phyloP scores from a whole-genome alignment of 64 coral and sea anemone species.

The Pocillopora damicornis region DNA sequence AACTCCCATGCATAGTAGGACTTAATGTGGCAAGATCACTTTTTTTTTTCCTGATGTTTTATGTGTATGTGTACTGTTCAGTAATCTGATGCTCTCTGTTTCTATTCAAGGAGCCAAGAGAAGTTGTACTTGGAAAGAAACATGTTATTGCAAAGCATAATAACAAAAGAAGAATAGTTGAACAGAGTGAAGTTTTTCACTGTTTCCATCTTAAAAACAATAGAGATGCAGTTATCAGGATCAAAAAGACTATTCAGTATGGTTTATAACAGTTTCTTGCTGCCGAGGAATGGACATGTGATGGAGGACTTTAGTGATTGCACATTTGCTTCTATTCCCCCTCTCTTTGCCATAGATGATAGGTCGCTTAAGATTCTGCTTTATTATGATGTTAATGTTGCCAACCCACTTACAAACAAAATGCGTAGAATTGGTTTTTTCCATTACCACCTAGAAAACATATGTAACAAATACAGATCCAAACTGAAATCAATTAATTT shows the following conservation, averaged over 20 bases:
- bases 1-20: background rate
- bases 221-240: background rate
- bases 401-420: conserved; percentile 30
- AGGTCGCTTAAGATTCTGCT: conserved; percentile 17
- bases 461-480: conserved; percentile 1
- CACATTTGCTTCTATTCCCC: conserved; percentile 7
- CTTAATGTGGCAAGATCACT: background rate
- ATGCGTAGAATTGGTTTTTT: conserved; percentile 15
- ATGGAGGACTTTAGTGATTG: conserved; percentile 28
- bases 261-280: background rate
- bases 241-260: background rate
- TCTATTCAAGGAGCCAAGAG: background rate
- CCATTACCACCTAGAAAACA: conserved; percentile 17
- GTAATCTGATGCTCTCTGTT: too few species aligned
- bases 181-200: background rate
- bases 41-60: background rate
- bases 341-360: conserved; percentile 7
- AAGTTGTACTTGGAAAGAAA: conserved; percentile 9
- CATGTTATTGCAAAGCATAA: background rate
- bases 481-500: conserved; percentile 22
- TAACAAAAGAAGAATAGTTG: conserved; percentile 7
- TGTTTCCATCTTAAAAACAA: conserved; percentile 11
- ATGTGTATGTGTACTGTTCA: too few species aligned
- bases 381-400: conserved; percentile 34
- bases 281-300: background rate